Evolutionary conservation across 1,140 invertebrate species (phyloP), one percentile per base, ranked within the genome.

Genomic region (Drosophila tristis): DNA sequence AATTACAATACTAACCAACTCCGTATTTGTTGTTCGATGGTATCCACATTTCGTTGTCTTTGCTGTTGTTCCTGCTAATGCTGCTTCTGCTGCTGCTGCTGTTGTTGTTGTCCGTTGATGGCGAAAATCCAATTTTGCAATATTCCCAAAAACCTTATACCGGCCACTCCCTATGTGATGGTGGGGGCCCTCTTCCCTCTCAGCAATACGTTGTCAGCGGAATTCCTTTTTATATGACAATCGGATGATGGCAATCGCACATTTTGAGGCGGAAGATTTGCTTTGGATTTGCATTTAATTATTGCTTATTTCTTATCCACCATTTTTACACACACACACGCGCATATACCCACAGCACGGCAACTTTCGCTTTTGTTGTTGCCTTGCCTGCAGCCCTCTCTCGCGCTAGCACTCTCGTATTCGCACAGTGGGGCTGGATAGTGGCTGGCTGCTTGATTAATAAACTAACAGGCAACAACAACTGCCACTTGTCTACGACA

Each of bases 21-120:
- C 90, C 90, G 87, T 91, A 91, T 90, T 91, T 91, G 73, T 91
- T 91, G 60, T 91, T 91, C 23, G 90, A 91, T 76, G 90, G 84
- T 85, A 90, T 91, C 90, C 90, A 91, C 90, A 91, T 91, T 78
- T 78, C 85, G 50, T 60, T 57, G 51, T 16, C 23, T n/a, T 55
- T 55, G 20, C 23, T 39, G 35, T 61, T 70, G 6, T 31, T 26
- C 16, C 42, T 63, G 13, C 25, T 13, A 11, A 11, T 39, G 55
- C 44, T 57, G 23, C 25, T 54, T 42, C 15, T 70, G 31, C 16
- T 35, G 31, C 42, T 31, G 29, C 6, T 44, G 29, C 49, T 35
- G 60, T 20, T 35, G 49, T 23, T 31, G 13, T 16, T 44, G 20
- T 55, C 20, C 53, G 11, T 47, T 35, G 42, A 50, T 42, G 39